Percentiles rank a stretch among this genome's conserved stretches.
Conservation (phyloP, 2,797 vertebrate genomes). For the Chelon auratus region DNA sequence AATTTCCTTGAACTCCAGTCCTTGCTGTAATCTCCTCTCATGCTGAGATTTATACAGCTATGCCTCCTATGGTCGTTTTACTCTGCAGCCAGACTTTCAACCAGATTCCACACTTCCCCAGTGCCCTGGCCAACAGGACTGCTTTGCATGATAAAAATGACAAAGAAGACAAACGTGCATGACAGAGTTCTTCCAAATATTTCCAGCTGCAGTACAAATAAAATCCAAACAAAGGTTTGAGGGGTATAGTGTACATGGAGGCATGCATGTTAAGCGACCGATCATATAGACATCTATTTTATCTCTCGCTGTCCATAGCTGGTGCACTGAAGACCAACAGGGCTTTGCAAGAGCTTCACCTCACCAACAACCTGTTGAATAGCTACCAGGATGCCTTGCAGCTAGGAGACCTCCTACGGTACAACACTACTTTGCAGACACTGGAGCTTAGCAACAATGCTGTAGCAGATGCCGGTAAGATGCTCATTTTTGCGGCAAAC, state of each 20-base stretch:
- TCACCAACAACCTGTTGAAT: constrained; percentile 81
- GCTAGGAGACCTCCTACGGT: constrained; percentile 80
- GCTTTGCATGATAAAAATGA: too few species aligned
- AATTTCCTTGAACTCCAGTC: too few species aligned
- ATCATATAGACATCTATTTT: neutral
- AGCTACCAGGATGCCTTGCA: constrained; percentile 85
- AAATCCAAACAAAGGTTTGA: neutral
- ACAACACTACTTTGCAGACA: constrained; percentile 76
- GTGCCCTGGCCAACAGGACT: too few species aligned
- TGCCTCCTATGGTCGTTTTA: neutral
- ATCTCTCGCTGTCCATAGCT: constrained; percentile 59
- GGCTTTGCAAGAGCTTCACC: constrained; percentile 78
- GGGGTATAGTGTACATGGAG: neutral
- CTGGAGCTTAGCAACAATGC: constrained; percentile 82
- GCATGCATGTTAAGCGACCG: neutral
- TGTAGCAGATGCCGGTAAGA: constrained; percentile 78
- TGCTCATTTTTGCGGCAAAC: neutral
- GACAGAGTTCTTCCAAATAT: too few species aligned
- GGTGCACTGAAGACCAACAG: constrained; percentile 78
- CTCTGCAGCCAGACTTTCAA: neutral
- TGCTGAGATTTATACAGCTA: too few species aligned
- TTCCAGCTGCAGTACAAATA: too few species aligned
- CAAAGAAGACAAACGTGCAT: too few species aligned
- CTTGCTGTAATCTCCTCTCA: too few species aligned
- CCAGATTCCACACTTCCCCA: too few species aligned